Conservation (phyloP, 2,888 invertebrate species). For the Heteromyza rotundicornis region DNA sequence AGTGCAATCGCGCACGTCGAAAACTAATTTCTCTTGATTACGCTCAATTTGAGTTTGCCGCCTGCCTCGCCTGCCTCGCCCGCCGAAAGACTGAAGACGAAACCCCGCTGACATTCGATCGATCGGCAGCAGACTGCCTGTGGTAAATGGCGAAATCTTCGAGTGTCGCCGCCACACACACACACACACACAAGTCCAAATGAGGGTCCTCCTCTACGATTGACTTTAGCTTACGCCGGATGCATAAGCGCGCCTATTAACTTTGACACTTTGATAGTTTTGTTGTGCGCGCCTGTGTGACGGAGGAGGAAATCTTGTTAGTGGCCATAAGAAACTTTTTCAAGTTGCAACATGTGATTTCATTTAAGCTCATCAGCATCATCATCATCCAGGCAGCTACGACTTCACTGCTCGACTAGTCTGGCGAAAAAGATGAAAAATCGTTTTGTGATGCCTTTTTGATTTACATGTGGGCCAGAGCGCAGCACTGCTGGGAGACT, state of each 20-base stretch:
- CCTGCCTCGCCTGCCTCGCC: neutral
- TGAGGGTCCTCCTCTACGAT: conserved; percentile 12
- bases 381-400: neutral
- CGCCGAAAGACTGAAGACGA: conserved; percentile 10
- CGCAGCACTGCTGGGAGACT: too few species aligned
- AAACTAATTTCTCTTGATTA: conserved; percentile 56
- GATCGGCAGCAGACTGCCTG: neutral
- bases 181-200: conserved; percentile 13
- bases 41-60: conserved; percentile 24
- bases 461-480: neutral
- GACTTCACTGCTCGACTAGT: too few species aligned
- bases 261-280: neutral
- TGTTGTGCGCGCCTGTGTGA: conserved; percentile 20
- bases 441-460: conserved; percentile 26
- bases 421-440: conserved; percentile 42
- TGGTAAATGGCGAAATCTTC: neutral
- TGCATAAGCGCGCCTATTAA: conserved; percentile 6
- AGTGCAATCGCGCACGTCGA: conserved; percentile 50
- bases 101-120: neutral
- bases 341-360: neutral
- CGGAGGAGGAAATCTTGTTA: conserved; percentile 27
- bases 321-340: neutral
- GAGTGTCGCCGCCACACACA: too few species aligned
- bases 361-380: neutral
- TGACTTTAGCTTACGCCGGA: conserved; percentile 28